A percentile compares a stretch with the other conserved stretches of the same genome.
These are phyloP conservation scores for Epinotia bilunana DNA, from an alignment of 2,888 invertebrate species.

Conservation along the genomic window DNA sequence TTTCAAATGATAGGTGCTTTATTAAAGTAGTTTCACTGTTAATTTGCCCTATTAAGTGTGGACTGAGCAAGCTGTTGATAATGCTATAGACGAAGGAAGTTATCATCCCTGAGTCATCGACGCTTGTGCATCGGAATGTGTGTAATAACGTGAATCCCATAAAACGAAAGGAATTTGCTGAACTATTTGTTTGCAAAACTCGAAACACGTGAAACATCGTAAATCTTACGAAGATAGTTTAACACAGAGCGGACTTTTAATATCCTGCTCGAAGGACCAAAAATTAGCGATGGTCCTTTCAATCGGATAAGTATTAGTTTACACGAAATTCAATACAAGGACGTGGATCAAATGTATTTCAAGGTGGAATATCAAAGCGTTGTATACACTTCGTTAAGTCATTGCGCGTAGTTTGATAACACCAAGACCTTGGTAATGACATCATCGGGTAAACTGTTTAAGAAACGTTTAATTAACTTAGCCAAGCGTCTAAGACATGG, in stretches of 20 bases:
- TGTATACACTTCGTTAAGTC: constrained; percentile 12
- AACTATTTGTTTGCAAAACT: constrained; percentile 1
- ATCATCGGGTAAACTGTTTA: constrained; percentile 49
- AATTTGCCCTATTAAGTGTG: constrained; percentile 25
- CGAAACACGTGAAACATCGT: neutral
- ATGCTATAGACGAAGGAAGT: constrained; percentile 28
- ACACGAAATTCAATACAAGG: constrained; percentile 21
- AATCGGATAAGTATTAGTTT: constrained; percentile 6
- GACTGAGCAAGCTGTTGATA: neutral
- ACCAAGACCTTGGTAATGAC: constrained; percentile 47
- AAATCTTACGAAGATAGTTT: neutral
- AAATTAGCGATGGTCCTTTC: neutral
- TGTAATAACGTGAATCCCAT: constrained; percentile 1
- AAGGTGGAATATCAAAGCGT: constrained; percentile 1
- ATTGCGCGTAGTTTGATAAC: constrained; percentile 33
- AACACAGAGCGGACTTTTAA: neutral
- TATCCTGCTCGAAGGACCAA: constrained; percentile 6
- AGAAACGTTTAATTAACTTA: constrained; percentile 33
- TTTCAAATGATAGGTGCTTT: constrained; percentile 48
- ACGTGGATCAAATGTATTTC: neutral
- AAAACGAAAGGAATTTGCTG: constrained; percentile 1
- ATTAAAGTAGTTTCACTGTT: constrained; percentile 43
- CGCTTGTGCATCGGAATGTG: constrained; percentile 5
- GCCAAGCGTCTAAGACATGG: constrained; percentile 30
- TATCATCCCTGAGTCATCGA: constrained; percentile 30